Evolutionary conservation across 2,888 invertebrate genomes (phyloP).

Genomic region (Zeuzera pyrina): DNA sequence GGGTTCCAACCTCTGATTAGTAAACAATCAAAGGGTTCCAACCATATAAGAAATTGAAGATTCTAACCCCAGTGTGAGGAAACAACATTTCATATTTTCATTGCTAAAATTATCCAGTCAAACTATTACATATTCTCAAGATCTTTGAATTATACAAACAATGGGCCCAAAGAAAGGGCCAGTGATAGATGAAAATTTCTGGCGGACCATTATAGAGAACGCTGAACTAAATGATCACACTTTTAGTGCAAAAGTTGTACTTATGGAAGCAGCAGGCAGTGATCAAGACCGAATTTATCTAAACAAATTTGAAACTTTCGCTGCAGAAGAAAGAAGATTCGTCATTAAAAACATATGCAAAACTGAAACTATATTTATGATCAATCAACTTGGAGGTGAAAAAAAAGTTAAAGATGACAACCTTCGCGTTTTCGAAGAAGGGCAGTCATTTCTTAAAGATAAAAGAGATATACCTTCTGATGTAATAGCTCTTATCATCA

Average conservation of each 20-base stretch:
- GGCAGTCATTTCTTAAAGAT: conserved; percentile 46
- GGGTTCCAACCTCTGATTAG: no score
- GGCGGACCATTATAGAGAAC: conserved; percentile 44
- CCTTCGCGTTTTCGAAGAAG: conserved; percentile 56
- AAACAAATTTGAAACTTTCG: conserved; percentile 50
- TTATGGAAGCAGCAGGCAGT: conserved; percentile 53
- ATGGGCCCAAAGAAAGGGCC: conserved; percentile 38
- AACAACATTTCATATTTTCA: no score
- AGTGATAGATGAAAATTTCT: conserved; percentile 29
- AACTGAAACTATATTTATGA: conserved; percentile 63
- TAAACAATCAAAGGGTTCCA: no score
- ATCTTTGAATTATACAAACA: no score
- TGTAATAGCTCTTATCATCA: conserved; percentile 50
- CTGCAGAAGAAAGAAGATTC: conserved; percentile 52
- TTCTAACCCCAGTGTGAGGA: no score
- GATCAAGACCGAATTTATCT: conserved; percentile 57
- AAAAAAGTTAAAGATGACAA: conserved; percentile 55
- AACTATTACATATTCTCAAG: background rate
- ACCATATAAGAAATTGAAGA: no score
- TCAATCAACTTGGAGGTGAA: conserved; percentile 58
- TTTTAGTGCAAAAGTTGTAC: conserved; percentile 49
- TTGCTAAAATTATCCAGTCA: background rate
- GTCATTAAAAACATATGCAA: conserved; percentile 61
- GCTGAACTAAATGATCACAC: conserved; percentile 36
- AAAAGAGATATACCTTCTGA: conserved; percentile 56